Base-by-base conservation (phyloP, 2,888 invertebrate species). In the Parapristionchus giblindavisi region DNA sequence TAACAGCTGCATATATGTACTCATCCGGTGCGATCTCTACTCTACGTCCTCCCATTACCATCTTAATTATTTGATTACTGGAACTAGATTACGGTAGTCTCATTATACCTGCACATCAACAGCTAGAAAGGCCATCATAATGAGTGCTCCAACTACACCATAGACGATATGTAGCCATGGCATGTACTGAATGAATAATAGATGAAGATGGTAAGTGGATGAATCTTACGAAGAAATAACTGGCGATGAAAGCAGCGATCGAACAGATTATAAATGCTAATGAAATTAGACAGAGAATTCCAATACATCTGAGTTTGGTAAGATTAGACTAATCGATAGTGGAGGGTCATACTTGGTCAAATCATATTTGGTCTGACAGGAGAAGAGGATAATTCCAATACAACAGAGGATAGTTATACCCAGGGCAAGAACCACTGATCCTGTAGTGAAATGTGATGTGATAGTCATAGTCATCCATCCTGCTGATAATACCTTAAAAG, bases 121-220 rank as follows among this genome's bases (percentile, higher is more conserved):
- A 29, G 40, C 43, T 40, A 65, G 63, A 65, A 43, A 65, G 2
- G 63, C 63, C 63, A 65, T 65, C 63, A 65, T 65, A 5, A 65
- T 21, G 1, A 65, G 6, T 3, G 43, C 21, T 43, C 27, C 32
- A 2, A 65, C 29, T 5, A 40, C 63, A 14, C 43, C 27, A 24
- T 65, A 65, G 8, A 65, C 43, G 3, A 43, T 65, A 36, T 43
- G 32, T 14, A 65, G 63, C 63, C 63, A 65, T 24, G 27, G 4
- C 5, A 43, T 29, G 6, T 43, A 4, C 63, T 65, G 43, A 11
- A 21, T 6, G 8, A 11, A n/a, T 8, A 17, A 56, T n/a, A 27
- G 56, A 27, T 3, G 6, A 52, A 43, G 43, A 43, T 8, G 17
- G 43, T 14, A 17, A 43, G 43, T 14, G 17, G 43, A 43, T 2